Conservation (phyloP, 2,113 vertebrate species). For the Gobiocypris rarus region DNA sequence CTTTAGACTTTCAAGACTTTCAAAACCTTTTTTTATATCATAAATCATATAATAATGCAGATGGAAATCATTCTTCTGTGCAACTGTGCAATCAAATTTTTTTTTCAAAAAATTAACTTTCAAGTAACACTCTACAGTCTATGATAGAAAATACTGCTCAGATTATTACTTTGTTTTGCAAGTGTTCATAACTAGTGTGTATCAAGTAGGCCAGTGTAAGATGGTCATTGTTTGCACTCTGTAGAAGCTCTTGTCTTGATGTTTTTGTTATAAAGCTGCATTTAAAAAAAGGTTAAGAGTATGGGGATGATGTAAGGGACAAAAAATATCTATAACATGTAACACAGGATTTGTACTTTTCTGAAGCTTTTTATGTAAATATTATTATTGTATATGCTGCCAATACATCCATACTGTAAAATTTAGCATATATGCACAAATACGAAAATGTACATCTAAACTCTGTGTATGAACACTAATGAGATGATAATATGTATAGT, state of each 20-base stretch:
- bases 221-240: neutral
- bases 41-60: neutral
- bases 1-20: neutral
- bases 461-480: accelerated
- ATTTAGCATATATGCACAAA: neutral
- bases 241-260: neutral
- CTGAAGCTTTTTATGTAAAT: neutral
- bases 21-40: neutral
- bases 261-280: neutral
- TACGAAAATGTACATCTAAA: neutral
- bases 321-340: neutral
- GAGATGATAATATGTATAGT: too few species aligned
- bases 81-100: neutral
- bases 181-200: neutral
- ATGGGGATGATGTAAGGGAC: too few species aligned
- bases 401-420: neutral
- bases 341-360: neutral
- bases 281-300: too few species aligned
- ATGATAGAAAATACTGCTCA: neutral
- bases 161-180: neutral
- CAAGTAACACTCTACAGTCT: neutral
- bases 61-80: neutral
- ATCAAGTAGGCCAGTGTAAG: neutral
- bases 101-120: neutral
- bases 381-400: neutral